phyloP scores from a whole-genome alignment of 2,113 vertebrate species.

The Misgurnus anguillicaudatus region DNA sequence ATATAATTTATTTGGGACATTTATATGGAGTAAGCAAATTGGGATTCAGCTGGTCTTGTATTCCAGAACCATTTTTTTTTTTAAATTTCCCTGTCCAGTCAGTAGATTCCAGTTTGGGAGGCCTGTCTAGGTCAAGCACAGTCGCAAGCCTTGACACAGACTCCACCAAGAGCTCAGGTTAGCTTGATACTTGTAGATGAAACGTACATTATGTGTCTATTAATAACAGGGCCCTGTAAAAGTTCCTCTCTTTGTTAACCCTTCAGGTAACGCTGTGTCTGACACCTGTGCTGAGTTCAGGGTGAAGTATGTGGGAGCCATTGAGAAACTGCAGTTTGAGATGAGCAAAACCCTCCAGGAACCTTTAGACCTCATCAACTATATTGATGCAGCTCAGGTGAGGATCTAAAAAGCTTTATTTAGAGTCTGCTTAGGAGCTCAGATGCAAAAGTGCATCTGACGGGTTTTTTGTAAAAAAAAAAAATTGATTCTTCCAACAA shows the following conservation, averaged over 20 bases:
- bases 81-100: conserved; percentile 76
- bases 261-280: conserved; percentile 81
- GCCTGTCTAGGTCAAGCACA: conserved; percentile 95
- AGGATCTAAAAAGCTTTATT: conserved; percentile 42
- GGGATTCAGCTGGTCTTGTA: neutral
- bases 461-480: too few species aligned
- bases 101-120: conserved; percentile 97
- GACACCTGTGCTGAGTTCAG: conserved; percentile 92
- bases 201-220: neutral
- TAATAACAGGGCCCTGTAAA: neutral
- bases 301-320: conserved; percentile 92
- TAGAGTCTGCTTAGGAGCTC: neutral
- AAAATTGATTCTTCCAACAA: too few species aligned
- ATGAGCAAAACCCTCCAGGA: conserved; percentile 87
- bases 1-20: too few species aligned
- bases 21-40: too few species aligned
- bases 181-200: neutral
- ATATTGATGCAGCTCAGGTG: conserved; percentile 95
- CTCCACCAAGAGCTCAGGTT: conserved; percentile 96
- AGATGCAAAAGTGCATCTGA: too few species aligned
- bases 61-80: neutral
- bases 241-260: neutral
- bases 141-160: conserved; percentile 98
- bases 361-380: conserved; percentile 93
- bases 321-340: conserved; percentile 86